Base-by-base conservation (phyloP, 2,888 invertebrate species). In the Pachydiplax longipennis region DNA sequence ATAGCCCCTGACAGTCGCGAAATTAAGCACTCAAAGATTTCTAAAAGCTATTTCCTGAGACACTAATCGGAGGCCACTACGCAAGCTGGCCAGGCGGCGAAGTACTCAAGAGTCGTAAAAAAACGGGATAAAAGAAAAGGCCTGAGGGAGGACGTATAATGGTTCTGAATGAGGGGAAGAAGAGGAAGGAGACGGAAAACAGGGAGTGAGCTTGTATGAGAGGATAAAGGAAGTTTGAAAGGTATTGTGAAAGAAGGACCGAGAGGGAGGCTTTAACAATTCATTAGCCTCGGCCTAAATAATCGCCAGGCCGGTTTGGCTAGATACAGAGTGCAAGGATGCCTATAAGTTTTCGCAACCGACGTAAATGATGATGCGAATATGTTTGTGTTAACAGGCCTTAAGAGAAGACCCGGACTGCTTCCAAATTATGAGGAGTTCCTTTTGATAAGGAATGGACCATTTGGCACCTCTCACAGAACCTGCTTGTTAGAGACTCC, bases 31-130 rank as follows among this genome's bases (percentile, higher is more conserved):
- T 61, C 61, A 35, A 53, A 37, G 37, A 87, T 61, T 25, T 65
- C 61, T 61, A 22, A 65, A 40, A 65, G 87, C 58, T 61, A 35
- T n/a, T 61, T 87, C 87, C 31, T 61, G 87, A 35, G 87, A 87
- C 87, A 65, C 87, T 87, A 87, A 87, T 87, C 58, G 61, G 37
- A 31, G 87, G 87, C 40, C 61, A 87, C 87, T 87, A 35, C 61
- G 61, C 37, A 61, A 61, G 35, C 65, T 37, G 87, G n/a, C 87
- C 87, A 87, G 61, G 18, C 22, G 61, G 61, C 53, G 58, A 58
- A 65, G 35, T 65, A 35, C 61, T 61, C 13, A 12, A 8, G 61
- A 87, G 31, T n/a, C 61, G 61, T 61, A n/a, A 83, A 58, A 35
- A 37, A 31, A 53, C 18, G 61, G 87, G 61, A 44, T 81, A 44